These are phyloP conservation scores for Sitobion miscanthi DNA, from an alignment of 1,140 invertebrate genomes.

Conservation along the genomic window DNA sequence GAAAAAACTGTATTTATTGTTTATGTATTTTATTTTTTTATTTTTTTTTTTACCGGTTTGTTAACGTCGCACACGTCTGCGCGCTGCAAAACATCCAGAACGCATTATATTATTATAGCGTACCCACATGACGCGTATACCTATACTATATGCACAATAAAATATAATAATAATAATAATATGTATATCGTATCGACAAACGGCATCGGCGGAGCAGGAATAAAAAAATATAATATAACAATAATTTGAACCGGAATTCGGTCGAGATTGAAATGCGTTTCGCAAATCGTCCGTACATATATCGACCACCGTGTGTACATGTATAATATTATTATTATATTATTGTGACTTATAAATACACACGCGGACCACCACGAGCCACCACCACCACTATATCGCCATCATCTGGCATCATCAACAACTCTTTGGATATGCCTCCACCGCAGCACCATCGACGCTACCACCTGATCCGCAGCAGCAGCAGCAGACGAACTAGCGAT, in stretches of 20 bases:
- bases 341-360: not conserved
- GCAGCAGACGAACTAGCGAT: not conserved
- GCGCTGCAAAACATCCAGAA: not conserved
- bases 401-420: not conserved
- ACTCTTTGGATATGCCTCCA: no score
- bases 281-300: not conserved
- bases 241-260: slow-evolving; percentile 23
- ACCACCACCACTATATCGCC: no score
- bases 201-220: not conserved
- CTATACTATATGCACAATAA: not conserved
- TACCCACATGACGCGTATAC: not conserved
- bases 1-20: not conserved
- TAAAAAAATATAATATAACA: not conserved
- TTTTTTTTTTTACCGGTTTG: slow-evolving; percentile 16
- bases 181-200: not conserved
- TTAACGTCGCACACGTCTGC: not conserved
- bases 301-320: not conserved
- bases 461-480: not conserved
- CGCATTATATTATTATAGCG: not conserved
- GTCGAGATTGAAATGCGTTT: slow-evolving; percentile 21
- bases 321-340: not conserved
- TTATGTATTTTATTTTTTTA: not conserved
- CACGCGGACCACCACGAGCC: not conserved
- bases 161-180: not conserved
- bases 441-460: not conserved